Percentiles rank a stretch among this genome's conserved stretches.
phyloP scores from a whole-genome alignment of 2,797 vertebrate genomes.

The Discoglossus pictus region DNA sequence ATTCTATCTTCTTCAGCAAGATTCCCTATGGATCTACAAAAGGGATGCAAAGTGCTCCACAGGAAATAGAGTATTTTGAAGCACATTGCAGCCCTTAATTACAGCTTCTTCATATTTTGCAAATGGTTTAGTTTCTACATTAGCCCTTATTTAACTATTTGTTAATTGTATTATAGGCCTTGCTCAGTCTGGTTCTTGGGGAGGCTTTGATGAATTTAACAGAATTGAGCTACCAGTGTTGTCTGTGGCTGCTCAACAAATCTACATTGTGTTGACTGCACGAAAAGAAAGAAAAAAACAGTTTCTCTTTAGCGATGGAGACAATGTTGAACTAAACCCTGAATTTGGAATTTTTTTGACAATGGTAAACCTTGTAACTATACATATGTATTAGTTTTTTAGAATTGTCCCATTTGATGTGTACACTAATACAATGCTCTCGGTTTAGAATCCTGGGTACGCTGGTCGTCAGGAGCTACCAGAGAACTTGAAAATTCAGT shows the following conservation, averaged over 20 bases:
- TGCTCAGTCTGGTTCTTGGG: slow-evolving; percentile 73
- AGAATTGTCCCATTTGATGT: too few species aligned
- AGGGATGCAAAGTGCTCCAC: too few species aligned
- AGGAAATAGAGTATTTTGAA: too few species aligned
- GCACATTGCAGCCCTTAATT: too few species aligned
- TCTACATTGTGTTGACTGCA: slow-evolving; percentile 73
- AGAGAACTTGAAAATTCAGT: slow-evolving; percentile 74
- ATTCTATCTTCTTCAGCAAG: too few species aligned
- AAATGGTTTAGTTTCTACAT: too few species aligned
- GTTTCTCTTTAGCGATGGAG: slow-evolving; percentile 77
- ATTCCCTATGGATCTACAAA: too few species aligned
- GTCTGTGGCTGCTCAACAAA: slow-evolving; percentile 85
- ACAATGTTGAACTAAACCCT: slow-evolving; percentile 79
- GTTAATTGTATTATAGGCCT: slow-evolving; percentile 65
- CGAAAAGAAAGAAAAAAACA: slow-evolving; percentile 74
- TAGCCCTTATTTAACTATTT: too few species aligned
- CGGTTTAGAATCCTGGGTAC: slow-evolving; percentile 74
- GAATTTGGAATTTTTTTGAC: slow-evolving; percentile 88
- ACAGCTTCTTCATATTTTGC: too few species aligned
- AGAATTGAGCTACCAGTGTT: slow-evolving; percentile 77
- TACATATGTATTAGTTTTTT: too few species aligned
- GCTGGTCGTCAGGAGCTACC: slow-evolving; percentile 75
- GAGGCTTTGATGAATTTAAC: slow-evolving; percentile 87
- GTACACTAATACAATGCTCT: slow-evolving; percentile 38
- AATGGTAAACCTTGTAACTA: slow-evolving; percentile 68